These are phyloP conservation scores for Drosophila testacea DNA, from an alignment of 2,888 invertebrate species.

Conservation along the genomic window DNA sequence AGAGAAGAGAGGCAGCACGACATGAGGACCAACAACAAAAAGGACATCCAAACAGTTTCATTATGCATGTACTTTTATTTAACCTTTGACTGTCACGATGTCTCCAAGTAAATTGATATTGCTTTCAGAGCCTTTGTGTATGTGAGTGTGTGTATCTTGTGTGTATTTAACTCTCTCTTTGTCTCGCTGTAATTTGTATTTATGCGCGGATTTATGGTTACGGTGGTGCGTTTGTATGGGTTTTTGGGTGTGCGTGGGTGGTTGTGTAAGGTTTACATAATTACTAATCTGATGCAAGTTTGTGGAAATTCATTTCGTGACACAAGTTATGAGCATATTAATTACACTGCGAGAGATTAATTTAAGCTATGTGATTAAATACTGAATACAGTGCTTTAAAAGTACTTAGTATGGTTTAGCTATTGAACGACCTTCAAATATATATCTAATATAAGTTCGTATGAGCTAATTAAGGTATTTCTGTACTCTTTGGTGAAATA, in stretches of 20 bases:
- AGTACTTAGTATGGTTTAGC: background rate
- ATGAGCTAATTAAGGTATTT: too few relatives aligned
- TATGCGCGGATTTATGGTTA: conserved; percentile 73
- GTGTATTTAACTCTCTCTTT: conserved; percentile 34
- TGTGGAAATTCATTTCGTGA: conserved; percentile 32
- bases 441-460: too few relatives aligned
- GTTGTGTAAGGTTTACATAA: conserved; percentile 56
- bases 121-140: conserved; percentile 17
- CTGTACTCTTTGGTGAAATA: too few relatives aligned
- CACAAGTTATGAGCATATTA: conserved; percentile 70
- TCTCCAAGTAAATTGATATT: conserved; percentile 71
- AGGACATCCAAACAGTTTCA: conserved; percentile 52
- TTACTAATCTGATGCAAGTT: conserved; percentile 72
- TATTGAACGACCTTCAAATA: background rate
- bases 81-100: conserved; percentile 69
- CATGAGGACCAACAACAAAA: conserved; percentile 1
- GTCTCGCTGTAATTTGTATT: conserved; percentile 71
- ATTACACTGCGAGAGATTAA: conserved; percentile 61
- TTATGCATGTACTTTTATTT: conserved; percentile 74
- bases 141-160: conserved; percentile 13
- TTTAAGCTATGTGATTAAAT: conserved; percentile 20
- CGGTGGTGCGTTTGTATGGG: conserved; percentile 1
- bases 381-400: conserved; percentile 3
- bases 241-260: conserved; percentile 19
- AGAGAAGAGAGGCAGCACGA: conserved; percentile 6